Base-by-base conservation (phyloP, 2,888 invertebrate species). In the Pomacea canaliculata region DNA sequence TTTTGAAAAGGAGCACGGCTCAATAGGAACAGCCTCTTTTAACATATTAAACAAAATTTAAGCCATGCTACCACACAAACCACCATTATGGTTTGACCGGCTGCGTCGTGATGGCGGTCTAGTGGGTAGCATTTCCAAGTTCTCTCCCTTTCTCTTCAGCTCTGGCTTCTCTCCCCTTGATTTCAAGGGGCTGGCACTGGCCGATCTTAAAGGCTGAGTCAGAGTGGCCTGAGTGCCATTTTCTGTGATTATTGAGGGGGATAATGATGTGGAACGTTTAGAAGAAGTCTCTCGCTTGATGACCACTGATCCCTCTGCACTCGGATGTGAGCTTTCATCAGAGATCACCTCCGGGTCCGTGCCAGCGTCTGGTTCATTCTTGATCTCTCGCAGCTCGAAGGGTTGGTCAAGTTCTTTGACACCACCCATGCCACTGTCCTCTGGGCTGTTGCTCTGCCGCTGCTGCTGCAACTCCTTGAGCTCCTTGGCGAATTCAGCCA, bases 401-500 rank as follows among this genome's bases (percentile, higher is more conserved):
- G 74, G 69, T 63, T 74, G 68, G 16, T 74, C 74, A 67, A 74
- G n/a, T 23, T 68, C 74, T 10, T 69, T 48, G n/a, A 46, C 69
- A 23, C 59, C 27, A 19, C 68, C 12, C 13, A 19, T 46, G 27
- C 27, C 68, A 48, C 19, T 13, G 13, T 68, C 68, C 23, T 27
- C 67, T 7, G 59, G n/a, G 62, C 19, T 67, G 12, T 56, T 18
- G 56, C 23, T 46, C 18, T 71, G 66, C 59, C 75, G 73, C 70
- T 75, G 74, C 7, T 77, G 75, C 75, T 86, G 83, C 76, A 88
- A 74, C 18, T 83, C 85, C 70, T 84, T 85, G 13, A 90, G 78
- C 74, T 90, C 88, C 78, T 86, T 81, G 9, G 89, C 90, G 76
- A 90, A 89, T 72, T 89, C 90, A 7, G 85, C 84, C 82, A 90